Base-by-base conservation (phyloP, 2,888 invertebrate species). In the Drepana falcataria region DNA sequence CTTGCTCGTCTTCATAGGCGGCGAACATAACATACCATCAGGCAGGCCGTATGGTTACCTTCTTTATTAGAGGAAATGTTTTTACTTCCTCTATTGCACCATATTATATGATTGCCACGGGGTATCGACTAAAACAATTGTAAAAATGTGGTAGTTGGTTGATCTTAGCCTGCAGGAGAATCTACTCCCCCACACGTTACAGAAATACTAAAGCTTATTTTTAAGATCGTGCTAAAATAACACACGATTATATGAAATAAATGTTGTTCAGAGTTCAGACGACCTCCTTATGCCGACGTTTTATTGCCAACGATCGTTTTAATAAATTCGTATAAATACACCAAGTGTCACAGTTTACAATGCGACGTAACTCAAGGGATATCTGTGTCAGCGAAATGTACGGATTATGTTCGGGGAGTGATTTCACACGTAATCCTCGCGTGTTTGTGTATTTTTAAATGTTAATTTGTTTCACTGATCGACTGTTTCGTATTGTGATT, bases 271-370 rank as follows among this genome's bases (percentile, higher is more conserved):
- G 71, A 71, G 61, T 59, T 58, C 65, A 68, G 71, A 71, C 81
- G 88, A 87, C 89, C 89, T 83, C 85, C 75, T 88, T 88, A 78
- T 66, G 64, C 59, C 66, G 64, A 60, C 65, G 66, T 83, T 82
- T 83, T 84, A 87, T 79, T 77, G 84, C 77, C 75, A 69, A 69
- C 73, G 72, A 81, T 78, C 76, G 69, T 65, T 66, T 67, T 75
- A 73, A 85, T 87, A 85, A 83, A 87, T 85, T 79, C 70, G 69
- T 74, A 72, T 73, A 75, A 77, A 77, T 75, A 74, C 68, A 77
- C 68, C 73, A 70, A 73, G 69, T 63, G 68, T 69, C 69, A 62
- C 59, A 61, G 67, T 69, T 71, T 68, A 73, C 64, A 40, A 51
- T 9, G 40, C 48, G 48, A 60, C 64, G 77, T 80, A 79, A 79